A percentile compares a stretch with the other conserved stretches of the same genome.
These are phyloP conservation scores for Ceratosolen solmsi DNA, from an alignment of 1,140 invertebrate genomes.

Conservation along the genomic window DNA sequence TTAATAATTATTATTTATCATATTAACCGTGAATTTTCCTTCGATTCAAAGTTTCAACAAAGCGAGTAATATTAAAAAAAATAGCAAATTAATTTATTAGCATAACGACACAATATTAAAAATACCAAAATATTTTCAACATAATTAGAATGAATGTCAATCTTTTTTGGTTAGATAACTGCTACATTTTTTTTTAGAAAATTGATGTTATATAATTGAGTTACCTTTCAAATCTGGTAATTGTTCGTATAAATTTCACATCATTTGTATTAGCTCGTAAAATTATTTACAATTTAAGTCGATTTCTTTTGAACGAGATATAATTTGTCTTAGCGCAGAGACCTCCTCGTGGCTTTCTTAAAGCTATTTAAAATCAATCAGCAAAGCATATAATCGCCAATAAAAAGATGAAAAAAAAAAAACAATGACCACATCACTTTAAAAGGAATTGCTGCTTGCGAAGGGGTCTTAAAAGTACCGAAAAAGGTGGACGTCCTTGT, in stretches of 20 bases:
- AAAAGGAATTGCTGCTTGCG: constrained; percentile 22
- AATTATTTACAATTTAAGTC: constrained; percentile 23
- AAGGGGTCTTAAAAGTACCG: constrained; percentile 20
- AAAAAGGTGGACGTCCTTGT: constrained; percentile 9
- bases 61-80: too few species aligned
- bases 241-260: neutral
- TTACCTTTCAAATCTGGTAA: neutral
- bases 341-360: neutral
- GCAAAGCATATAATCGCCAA: constrained; percentile 36
- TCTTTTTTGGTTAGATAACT: too few species aligned
- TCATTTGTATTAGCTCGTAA: constrained; percentile 2
- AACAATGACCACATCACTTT: constrained; percentile 24
- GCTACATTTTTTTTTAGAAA: too few species aligned
- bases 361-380: constrained; percentile 47
- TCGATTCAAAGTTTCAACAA: too few species aligned
- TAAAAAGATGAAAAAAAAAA: constrained; percentile 24
- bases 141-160: too few species aligned
- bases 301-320: constrained; percentile 17
- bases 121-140: too few species aligned
- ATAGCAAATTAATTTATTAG: too few species aligned
- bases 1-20: too few species aligned
- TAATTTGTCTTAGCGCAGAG: constrained; percentile 12
- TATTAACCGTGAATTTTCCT: too few species aligned
- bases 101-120: too few species aligned
- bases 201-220: too few species aligned